Base-by-base conservation (phyloP, 1,140 invertebrate genomes). In the Pectinophora gossypiella region DNA sequence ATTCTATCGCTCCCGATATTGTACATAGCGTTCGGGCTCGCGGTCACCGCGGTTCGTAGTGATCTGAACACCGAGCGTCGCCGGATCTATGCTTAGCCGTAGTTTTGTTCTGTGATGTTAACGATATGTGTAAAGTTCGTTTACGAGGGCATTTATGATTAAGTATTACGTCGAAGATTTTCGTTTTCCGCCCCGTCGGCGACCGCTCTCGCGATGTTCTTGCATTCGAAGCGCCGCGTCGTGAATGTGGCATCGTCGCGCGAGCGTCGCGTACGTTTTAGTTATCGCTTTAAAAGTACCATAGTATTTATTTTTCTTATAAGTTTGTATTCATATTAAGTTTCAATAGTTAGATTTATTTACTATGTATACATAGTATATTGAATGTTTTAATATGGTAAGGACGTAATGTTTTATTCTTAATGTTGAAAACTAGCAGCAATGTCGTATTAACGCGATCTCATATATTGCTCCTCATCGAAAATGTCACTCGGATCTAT, bases 101-200 rank as follows among this genome's bases (percentile, higher is more conserved):
- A 76, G 71, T 76, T 82, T 76, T 77, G 72, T 79, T 82, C 74
- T 82, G 76, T 79, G 78, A 79, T 79, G 72, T 71, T 77, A 75
- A 68, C 64, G 69, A 72, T 73, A 76, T 69, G 71, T 72, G 69
- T 70, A 64, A 65, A 59, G 53, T 61, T 70, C 54, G 59, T 68
- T 67, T 61, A 60, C 56, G 48, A 60, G 56, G 61, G 64, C 68
- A 67, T 67, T 68, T 68, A 64, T 64, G 40, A 60, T 68, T 64
- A 65, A 68, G 60, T 64, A 65, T 71, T 56, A 36, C 43, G 36
- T 40, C 36, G 36, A 9, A n/a, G 13, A 16, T 12, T 40, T 40
- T 40, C 36, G 36, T 40, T 40, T 9, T 40, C 36, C 36, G 36
- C 36, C 36, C 36, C 15, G 13, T 15, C 16, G 36, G 5, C 15